Evolutionary conservation across 2,888 invertebrate species (phyloP), one percentile per base, ranked within the genome.

Genomic region (Drosophila bunnanda): DNA sequence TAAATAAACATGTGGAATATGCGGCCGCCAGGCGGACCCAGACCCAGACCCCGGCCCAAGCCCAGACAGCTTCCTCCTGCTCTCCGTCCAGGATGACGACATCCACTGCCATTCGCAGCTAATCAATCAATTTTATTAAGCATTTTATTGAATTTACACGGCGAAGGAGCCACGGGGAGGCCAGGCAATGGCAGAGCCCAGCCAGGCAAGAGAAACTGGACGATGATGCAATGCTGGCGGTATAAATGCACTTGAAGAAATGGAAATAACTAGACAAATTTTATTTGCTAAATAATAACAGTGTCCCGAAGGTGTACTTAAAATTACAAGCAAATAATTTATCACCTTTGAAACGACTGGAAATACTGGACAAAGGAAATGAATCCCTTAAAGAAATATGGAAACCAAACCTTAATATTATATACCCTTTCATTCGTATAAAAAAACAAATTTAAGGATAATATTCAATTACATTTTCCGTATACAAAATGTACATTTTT

Each of bases 101-200:
- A 43, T 44, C 55, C 52, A 8, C 59, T 54, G 54, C 68, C 48
- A 68, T 59, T 66, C 58, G 67, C 70, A 84, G 62, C 85, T 82
- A 82, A 80, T 82, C 80, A 82, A 82, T 84, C 80, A 82, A 78
- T 82, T 82, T 68, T 64, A 78, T 76, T 61, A 74, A 74, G 62
- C 73, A 77, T 75, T 75, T 75, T 61, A 78, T 84, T 81, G 76
- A 75, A 80, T 79, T 76, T 78, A 62, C 73, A 55, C 55, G 62
- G 15, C 12, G 9, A 7, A n/a, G 36, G 17, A 38, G 38, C 2
- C 22, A 0, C 10, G 50, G 15, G 6, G n/a, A 9, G 20, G n/a
- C 28, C 43, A n/a, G 44, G 22, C 43, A 20, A 13, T 12, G 41
- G 10, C 38, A n/a, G 13, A 36, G 5, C 2, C n/a, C 79, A 46